Evolutionary conservation across 92 coral and sea anemone genomes (phyloP).

Genomic region (Phenganax subtilis): DNA sequence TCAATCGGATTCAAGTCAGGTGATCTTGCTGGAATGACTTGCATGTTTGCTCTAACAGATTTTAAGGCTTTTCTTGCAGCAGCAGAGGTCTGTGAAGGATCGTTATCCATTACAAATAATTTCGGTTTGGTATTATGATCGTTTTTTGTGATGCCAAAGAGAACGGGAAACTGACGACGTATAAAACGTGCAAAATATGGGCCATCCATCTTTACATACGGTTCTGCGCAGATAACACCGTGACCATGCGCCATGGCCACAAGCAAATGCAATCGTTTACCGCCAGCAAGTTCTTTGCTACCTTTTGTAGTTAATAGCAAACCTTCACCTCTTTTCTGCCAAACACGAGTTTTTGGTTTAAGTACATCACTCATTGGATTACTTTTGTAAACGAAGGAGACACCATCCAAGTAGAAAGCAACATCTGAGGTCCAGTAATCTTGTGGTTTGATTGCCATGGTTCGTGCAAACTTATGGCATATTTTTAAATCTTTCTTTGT

Average conservation of each 20-base stretch:
- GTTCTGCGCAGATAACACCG: conserved; percentile 46
- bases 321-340: conserved; percentile 44
- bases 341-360: conserved; percentile 39
- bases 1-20: conserved; percentile 32
- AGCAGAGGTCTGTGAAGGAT: conserved; percentile 31
- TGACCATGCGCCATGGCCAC: conserved; percentile 50
- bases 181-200: conserved; percentile 45
- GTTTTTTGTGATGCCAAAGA: conserved; percentile 43
- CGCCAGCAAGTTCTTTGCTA: conserved; percentile 53
- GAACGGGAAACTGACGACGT: conserved; percentile 41
- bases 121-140: conserved; percentile 26
- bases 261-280: conserved; percentile 43
- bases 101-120: conserved; percentile 56
- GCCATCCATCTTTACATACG: conserved; percentile 50
- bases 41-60: conserved; percentile 10
- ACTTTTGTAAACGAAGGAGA: conserved; percentile 44
- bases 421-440: conserved; percentile 44
- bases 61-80: not conserved
- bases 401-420: conserved; percentile 49
- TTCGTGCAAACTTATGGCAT: conserved; percentile 33
- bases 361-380: conserved; percentile 37
- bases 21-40: conserved; percentile 32
- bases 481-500: conserved; percentile 41
- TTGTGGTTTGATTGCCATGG: conserved; percentile 19
- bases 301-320: conserved; percentile 47